These are phyloP conservation scores for Pomatorhinus ruficollis DNA, from an alignment of 2,113 vertebrate species.

Conservation along the genomic window DNA sequence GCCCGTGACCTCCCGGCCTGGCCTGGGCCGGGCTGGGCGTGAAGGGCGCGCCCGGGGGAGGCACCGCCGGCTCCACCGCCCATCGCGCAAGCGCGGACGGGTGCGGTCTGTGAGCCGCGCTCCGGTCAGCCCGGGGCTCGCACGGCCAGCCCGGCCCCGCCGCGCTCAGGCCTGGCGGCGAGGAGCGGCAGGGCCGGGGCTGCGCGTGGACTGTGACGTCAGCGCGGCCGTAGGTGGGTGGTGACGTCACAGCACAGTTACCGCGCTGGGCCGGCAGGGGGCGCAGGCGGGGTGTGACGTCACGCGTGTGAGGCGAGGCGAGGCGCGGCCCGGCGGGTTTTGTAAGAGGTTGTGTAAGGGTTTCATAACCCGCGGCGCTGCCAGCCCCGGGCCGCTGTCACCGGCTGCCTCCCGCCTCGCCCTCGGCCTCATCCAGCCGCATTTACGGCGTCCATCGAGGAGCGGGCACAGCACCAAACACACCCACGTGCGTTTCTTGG, in stretches of 20 bases:
- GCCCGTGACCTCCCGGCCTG: no score
- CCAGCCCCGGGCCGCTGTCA: background rate
- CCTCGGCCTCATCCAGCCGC: accelerated
- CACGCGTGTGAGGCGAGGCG: background rate
- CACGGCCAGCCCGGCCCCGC: no score
- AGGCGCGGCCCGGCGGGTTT: background rate
- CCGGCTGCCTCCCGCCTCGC: accelerated
- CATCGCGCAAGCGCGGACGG: no score
- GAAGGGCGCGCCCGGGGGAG: background rate
- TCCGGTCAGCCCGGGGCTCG: background rate
- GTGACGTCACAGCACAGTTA: background rate
- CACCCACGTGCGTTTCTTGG: accelerated
- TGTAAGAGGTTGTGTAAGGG: background rate
- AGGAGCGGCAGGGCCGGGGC: background rate
- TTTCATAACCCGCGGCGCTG: background rate
- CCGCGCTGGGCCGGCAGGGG: background rate
- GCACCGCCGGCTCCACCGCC: background rate
- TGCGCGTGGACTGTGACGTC: background rate
- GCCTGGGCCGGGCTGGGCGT: background rate
- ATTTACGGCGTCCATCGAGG: accelerated
- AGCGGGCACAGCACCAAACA: accelerated
- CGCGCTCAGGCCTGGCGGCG: no score
- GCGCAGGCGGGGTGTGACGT: background rate
- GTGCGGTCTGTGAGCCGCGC: background rate
- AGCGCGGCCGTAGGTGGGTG: background rate